Evolutionary conservation across 2,797 vertebrate genomes (phyloP), one percentile per base, ranked within the genome.

Genomic region (Synaphobranchus kaupii): DNA sequence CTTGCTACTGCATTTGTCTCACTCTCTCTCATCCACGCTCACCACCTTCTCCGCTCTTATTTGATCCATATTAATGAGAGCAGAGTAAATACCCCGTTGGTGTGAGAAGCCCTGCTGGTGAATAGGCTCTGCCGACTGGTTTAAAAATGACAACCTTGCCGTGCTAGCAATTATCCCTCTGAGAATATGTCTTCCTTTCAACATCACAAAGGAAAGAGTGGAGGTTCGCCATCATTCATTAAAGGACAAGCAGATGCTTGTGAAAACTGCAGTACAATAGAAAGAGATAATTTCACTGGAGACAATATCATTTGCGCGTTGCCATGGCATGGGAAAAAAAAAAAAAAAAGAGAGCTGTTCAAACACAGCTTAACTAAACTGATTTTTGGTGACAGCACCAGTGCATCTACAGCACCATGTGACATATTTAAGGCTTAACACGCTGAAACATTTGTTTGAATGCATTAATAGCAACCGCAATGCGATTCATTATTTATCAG

Each of bases 311-410:
- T 91, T 93, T 89, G 91, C 82, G 84, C 31, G 89, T 68, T 66
- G 91, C 91, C 89, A 92, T 83, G 60, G 90, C 87, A 76, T 39
- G 90, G 91, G 91, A 90, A 87, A 89, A 94, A 73, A 68, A 22
- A 47, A 25, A 25, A 39, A 81, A 93, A 94, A 90, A 84, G 89
- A 90, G 90, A 90, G 63, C 89, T 94, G 92, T 90, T 92, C 91
- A 93, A 92, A 92, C 94, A 91, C 86, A 85, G 88, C 91, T 90
- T 84, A 91, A 88, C 91, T 90, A 93, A 91, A 94, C 90, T 85
- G 88, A 93, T 47, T 71, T 78, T 28, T 90, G 90, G 7, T 91
- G 93, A 92, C 88, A 89, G 89, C 89, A 91, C 54, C 92, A 89
- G 91, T 84, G 89, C 89, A 90, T 88, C 89, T 90, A 31, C 85